Evolutionary conservation across 2,888 invertebrate species (phyloP), one percentile per base, ranked within the genome.

Genomic region (Caenorhabditis virilis): DNA sequence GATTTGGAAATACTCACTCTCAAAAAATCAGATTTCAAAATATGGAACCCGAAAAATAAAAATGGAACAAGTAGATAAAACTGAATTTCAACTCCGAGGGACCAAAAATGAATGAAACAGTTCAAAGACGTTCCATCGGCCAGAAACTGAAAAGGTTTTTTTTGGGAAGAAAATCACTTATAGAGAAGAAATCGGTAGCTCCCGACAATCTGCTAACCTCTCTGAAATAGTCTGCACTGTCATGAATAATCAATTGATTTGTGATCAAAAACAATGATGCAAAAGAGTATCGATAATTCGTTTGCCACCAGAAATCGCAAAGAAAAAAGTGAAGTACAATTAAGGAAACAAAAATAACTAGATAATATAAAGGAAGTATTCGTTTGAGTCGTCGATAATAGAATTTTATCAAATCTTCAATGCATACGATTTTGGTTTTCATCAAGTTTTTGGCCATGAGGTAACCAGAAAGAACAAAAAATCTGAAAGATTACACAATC

Each of bases 41-140:
- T 43, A 15, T 48, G 52, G 1, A 54, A 42, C 3, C 41, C 59
- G 26, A 49, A 55, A 26, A 65, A 65, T 22, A 65, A 48, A 38
- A 65, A 56, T 18, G 65, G 65, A 13, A 60, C 65, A 2, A 60
- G 42, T n/a, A 60, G 48, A 22, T 65, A 65, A 33, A 59, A 65
- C 20, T 65, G 65, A 50, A 60, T 55, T 55, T 65, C 65, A 26
- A 65, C 55, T 18, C 52, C 48, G 1, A 65, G 48, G 2, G 59
- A 60, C 65, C 65, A 65, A 4, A 55, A 27, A 52, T 65, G 65
- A 38, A 65, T 52, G 41, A 56, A 65, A 1, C 49, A 54, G 25
- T 65, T 65, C 23, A 65, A 30, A 22, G 65, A 65, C 5, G 65
- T 42, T 13, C 65, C 59, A 39, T 65, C 65, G 5, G 59, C 49